These are phyloP conservation scores for Philereme transversata DNA, from an alignment of 2,888 invertebrate species.

Conservation along the genomic window DNA sequence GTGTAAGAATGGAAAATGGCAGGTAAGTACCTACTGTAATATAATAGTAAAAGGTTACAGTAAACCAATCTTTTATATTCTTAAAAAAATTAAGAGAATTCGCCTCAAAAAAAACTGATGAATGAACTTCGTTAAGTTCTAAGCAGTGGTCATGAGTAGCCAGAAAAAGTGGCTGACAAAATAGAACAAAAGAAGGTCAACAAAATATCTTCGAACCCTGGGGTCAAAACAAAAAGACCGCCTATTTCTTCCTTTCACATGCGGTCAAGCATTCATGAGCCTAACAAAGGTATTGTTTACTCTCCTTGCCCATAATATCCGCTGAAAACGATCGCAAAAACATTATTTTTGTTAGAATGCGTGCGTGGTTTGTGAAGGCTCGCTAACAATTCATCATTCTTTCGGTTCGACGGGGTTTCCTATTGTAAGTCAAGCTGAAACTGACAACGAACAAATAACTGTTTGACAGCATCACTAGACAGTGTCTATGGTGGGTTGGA, in stretches of 20 bases:
- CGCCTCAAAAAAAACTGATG: no score
- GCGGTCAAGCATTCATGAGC: slow-evolving; percentile 44
- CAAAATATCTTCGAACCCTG: slow-evolving; percentile 12
- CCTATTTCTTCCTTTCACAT: slow-evolving; percentile 53
- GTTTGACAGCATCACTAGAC: no score
- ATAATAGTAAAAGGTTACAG: no score
- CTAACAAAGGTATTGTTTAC: slow-evolving; percentile 46
- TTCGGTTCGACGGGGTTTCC: slow-evolving; percentile 13
- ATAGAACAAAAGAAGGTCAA: slow-evolving; percentile 31
- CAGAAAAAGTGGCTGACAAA: slow-evolving; percentile 16
- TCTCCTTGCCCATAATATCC: slow-evolving; percentile 29
- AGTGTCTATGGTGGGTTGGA: no score
- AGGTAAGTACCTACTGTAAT: no score
- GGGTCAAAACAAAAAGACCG: slow-evolving; percentile 21
- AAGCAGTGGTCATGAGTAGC: neutral
- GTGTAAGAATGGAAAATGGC: no score
- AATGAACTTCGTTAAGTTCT: neutral
- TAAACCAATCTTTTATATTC: no score
- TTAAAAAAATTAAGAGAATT: no score
- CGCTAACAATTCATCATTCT: slow-evolving; percentile 26
- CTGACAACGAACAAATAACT: no score
- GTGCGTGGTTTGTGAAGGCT: slow-evolving; percentile 17
- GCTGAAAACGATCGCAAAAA: slow-evolving; percentile 31
- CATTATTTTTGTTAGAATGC: slow-evolving; percentile 29
- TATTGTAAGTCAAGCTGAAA: slow-evolving; percentile 7